A percentile compares a stretch with the other conserved stretches of the same genome.
Conservation (phyloP, 2,888 invertebrate genomes). For the Palloptera scutellata region DNA sequence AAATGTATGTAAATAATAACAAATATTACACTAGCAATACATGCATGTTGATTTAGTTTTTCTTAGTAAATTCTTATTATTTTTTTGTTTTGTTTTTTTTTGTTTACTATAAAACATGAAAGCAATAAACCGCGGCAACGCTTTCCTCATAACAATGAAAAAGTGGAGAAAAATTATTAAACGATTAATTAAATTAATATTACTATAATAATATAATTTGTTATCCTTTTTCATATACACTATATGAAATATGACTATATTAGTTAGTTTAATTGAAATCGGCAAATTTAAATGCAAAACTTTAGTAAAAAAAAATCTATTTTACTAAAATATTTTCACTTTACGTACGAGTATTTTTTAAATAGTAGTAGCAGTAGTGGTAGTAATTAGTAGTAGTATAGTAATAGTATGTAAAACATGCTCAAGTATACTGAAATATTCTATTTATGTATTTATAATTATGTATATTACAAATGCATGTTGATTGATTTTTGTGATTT, state of each 20-base stretch:
- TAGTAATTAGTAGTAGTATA: neutral
- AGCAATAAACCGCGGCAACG: constrained; percentile 25
- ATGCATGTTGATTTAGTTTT: constrained; percentile 41
- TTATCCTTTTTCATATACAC: no score
- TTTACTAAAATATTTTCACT: no score
- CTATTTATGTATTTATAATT: no score
- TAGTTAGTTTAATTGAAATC: neutral
- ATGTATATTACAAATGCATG: no score
- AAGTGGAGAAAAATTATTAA: no score
- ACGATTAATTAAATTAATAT: no score
- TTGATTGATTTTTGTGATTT: no score
- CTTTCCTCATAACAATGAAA: neutral
- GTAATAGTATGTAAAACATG: constrained; percentile 1
- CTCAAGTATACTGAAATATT: neutral
- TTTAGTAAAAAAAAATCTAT: neutral
- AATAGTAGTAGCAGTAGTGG: no score
- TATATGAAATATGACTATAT: no score
- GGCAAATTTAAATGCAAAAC: neutral
- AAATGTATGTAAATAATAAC: constrained; percentile 26
- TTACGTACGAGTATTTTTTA: no score
- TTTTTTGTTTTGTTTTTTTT: neutral
- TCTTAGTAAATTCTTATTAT: neutral
- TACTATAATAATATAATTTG: no score
- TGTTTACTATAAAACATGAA: constrained; percentile 11
- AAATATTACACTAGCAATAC: constrained; percentile 43